Evolutionary conservation across 2,888 invertebrate genomes (phyloP), one percentile per base, ranked within the genome.

Genomic region (Lumbricus terrestris): DNA sequence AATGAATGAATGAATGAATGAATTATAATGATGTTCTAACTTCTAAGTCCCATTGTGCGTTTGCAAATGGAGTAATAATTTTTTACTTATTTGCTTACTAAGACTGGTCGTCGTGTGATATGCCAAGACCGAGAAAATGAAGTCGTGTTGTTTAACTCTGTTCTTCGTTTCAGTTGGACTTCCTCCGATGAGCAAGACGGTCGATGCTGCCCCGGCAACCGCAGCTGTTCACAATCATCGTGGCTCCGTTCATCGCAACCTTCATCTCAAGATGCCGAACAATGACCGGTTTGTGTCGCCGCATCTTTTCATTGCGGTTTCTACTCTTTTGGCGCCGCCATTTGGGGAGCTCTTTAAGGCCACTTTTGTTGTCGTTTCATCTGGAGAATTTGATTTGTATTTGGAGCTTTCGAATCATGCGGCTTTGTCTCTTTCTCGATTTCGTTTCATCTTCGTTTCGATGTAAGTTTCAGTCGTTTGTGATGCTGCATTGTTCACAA

Each of bases 131-230:
- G n/a, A n/a, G 69, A 69, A 69, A n/a, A 47, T 47, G 23, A 47
- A 47, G 47, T 47, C 47, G 23, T 47, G 23, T n/a, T n/a, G n/a
- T n/a, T n/a, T n/a, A 8, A 47, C 47, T 2, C 6, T 69, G 69
- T 20, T n/a, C 38, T 90, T 83, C 29, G 0, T 83, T 88, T 88
- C 37, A 42, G 88, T 47, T 88, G 85, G 85, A 85, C 37, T 85
- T 18, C 85, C 34, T 34, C 85, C 85, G 23, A 23, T 37, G 34
- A 85, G 85, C 85, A 85, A 85, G 29, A 85, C 85, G 13, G 85
- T 85, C 35, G 85, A 85, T 85, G 6, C 85, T 16, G 34, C n/a
- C 20, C 20, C 85, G 16, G 85, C 85, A 5, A 37, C 35, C 16
- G 33, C 35, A 35, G 33, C 13, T 5, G 34, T 37, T 6, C 37